Evolutionary conservation across 2,888 invertebrate genomes (phyloP), one percentile per base, ranked within the genome.

Genomic region (Autographa gamma): DNA sequence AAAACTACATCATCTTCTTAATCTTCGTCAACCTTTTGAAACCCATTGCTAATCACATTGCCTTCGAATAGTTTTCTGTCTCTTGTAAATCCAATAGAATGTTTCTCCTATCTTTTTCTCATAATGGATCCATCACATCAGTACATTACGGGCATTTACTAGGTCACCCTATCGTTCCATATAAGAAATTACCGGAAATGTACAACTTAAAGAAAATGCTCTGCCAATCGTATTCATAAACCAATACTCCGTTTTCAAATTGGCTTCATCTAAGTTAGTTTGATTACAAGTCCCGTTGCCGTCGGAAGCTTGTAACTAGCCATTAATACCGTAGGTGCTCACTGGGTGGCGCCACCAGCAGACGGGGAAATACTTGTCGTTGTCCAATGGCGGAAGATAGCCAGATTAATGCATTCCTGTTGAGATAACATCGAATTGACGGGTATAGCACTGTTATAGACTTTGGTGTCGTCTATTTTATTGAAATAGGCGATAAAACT

Each of bases 311-410:
- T 34, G 66, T 43, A 25, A 54, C 43, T 59, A 48, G 48, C 7
- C 62, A 70, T 80, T 77, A 73, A 80, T 74, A 70, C 65, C 54
- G 64, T 52, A 13, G n/a, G 56, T 32, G 31, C 69, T 59, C 62
- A 25, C 69, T 80, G 80, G 80, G 80, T 80, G 80, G 77, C 61
- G 58, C 67, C 58, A 7, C 31, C 14, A 34, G 41, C 16, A 68
- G 54, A 65, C 43, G 32, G 43, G 60, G 56, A 70, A 68, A 72
- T 74, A 60, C 60, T 61, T 43, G 70, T 63, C 5, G 65, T 71
- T 74, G 41, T 77, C 75, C 77, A 77, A 60, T 70, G 9, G 25
- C 19, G 54, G 54, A 25, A 56, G 19, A 19, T 56, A 56, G 19
- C 13, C 25, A 4, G 25, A 56, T 56, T 25, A 25, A 56, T 56